Evolutionary conservation across 2,113 vertebrate species (phyloP).

Genomic region (Oceanodroma tethys): DNA sequence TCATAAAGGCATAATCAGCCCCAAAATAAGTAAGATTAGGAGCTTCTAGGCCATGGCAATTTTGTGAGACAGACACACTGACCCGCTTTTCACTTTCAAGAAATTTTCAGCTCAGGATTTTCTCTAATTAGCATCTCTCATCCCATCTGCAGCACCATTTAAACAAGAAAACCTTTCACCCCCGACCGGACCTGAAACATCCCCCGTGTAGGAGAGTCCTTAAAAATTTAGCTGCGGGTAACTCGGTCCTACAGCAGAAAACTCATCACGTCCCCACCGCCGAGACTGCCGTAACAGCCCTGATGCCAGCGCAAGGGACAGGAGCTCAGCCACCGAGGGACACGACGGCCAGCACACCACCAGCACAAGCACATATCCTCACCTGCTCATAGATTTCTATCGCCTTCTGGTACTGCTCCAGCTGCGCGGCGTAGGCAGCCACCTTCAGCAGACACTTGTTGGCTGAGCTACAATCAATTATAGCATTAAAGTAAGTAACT

Average conservation of each 20-base stretch:
- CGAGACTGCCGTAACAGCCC: no score
- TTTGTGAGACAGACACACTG: fast-evolving
- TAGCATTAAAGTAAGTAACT: background rate
- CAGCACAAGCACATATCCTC: background rate
- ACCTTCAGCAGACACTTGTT: conserved; percentile 99
- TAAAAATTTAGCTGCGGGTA: background rate
- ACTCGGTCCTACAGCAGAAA: background rate
- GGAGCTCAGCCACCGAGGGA: background rate
- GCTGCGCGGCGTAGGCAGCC: conserved; percentile 89
- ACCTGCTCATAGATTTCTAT: conserved; percentile 99
- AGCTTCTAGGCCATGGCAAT: background rate
- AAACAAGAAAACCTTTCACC: background rate
- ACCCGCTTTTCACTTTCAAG: background rate
- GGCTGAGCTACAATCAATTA: conserved; percentile 81
- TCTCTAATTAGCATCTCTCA: background rate
- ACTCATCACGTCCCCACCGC: background rate
- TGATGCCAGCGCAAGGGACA: background rate
- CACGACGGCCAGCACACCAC: background rate
- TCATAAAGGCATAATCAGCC: background rate
- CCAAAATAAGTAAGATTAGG: fast-evolving
- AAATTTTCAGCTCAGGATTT: background rate
- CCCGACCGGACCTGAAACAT: background rate
- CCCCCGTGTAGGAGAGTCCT: background rate
- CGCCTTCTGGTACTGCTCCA: conserved; percentile 97
- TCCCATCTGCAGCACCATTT: background rate